Conservation (phyloP, 2,797 vertebrate species). For the Chrosomus eos region DNA sequence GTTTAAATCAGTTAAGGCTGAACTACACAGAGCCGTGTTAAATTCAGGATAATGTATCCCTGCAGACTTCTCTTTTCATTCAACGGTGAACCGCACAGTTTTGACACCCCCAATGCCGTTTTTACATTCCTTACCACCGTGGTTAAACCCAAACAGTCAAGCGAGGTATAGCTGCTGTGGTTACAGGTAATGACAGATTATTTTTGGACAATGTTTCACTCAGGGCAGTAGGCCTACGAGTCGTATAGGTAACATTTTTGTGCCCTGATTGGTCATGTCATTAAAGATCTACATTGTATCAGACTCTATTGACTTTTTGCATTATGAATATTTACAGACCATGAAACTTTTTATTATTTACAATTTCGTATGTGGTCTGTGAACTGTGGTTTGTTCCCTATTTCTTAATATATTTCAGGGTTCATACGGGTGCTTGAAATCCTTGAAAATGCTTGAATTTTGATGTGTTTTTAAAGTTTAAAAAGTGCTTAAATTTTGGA, state of each 20-base stretch:
- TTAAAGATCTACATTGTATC: background rate
- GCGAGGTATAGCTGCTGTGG: background rate
- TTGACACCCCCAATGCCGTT: background rate
- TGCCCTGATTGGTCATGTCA: background rate
- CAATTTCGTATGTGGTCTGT: background rate
- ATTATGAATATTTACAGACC: background rate
- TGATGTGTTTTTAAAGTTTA: no score
- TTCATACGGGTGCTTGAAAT: no score
- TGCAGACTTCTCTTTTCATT: background rate
- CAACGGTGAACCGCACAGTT: background rate
- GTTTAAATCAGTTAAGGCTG: background rate
- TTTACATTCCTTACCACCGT: background rate
- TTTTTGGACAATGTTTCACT: background rate
- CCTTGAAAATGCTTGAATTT: no score
- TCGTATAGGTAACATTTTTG: background rate
- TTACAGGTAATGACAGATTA: background rate
- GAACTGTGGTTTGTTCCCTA: background rate
- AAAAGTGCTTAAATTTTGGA: no score
- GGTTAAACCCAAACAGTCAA: background rate
- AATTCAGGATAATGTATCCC: constrained; percentile 14
- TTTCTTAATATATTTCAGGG: background rate
- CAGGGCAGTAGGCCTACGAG: no score
- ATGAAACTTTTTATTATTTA: background rate
- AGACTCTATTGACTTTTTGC: background rate
- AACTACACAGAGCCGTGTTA: no score